A percentile compares a stretch with the other conserved stretches of the same genome.
phyloP scores from a whole-genome alignment of 2,797 vertebrate genomes.

The Orientallactaga sibirica region DNA sequence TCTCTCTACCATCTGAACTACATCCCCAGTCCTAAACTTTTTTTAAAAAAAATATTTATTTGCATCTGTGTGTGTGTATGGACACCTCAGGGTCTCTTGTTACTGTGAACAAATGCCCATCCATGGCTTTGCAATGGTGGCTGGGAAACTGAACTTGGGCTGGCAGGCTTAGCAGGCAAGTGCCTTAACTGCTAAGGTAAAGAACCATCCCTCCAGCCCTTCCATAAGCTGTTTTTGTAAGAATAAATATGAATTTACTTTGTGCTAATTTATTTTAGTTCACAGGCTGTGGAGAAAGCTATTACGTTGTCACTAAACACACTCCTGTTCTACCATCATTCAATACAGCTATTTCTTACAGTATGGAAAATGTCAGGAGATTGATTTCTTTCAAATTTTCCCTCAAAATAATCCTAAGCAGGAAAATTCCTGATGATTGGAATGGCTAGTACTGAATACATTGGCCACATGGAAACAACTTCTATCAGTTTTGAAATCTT shows the following conservation, averaged over 20 bases:
- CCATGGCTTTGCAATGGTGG: too few species aligned
- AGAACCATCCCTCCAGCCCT: too few species aligned
- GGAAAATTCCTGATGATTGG: constrained; percentile 34
- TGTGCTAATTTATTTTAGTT: not conserved
- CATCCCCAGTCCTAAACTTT: not conserved
- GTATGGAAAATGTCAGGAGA: constrained; percentile 50
- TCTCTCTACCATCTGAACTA: not conserved
- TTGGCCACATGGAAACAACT: not conserved
- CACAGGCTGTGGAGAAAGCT: not conserved
- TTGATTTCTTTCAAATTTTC: not conserved
- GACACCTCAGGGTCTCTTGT: too few species aligned
- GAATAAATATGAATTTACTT: not conserved
- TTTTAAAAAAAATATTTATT: too few species aligned
- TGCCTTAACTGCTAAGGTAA: too few species aligned
- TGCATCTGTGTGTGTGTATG: too few species aligned
- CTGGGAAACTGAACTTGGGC: too few species aligned
- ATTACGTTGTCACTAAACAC: not conserved
- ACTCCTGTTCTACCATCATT: not conserved
- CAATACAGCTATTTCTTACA: not conserved
- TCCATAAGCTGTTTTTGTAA: not conserved
- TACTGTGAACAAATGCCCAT: too few species aligned
- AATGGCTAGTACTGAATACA: constrained; percentile 34
- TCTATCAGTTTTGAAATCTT: not conserved
- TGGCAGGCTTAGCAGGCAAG: too few species aligned
- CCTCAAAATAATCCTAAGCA: constrained; percentile 45